These are phyloP conservation scores for Plecturocebus donacophilus DNA, from an alignment of 2,113 vertebrate species.

Conservation along the genomic window DNA sequence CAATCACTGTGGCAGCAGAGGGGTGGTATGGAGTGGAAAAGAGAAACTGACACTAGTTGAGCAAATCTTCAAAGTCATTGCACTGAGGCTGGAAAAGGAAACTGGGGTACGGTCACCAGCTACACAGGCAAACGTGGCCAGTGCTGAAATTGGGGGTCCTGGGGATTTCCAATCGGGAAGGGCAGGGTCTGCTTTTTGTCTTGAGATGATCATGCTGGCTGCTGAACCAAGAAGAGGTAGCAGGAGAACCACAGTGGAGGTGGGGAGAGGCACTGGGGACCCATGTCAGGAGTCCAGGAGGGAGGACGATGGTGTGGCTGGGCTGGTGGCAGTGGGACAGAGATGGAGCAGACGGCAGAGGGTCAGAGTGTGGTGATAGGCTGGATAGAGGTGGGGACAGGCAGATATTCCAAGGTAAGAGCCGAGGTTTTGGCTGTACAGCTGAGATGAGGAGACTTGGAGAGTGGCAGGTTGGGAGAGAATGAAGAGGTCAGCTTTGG, in stretches of 20 bases:
- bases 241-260: background rate
- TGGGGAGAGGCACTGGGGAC: rapidly evolving
- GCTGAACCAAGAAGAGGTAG: background rate
- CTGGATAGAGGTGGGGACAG: background rate
- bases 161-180: background rate
- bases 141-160: background rate
- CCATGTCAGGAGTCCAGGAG: rapidly evolving
- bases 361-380: background rate
- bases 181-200: background rate
- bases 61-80: background rate
- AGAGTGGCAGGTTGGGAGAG: background rate
- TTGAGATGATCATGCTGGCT: background rate
- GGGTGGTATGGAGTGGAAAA: background rate
- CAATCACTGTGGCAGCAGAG: background rate
- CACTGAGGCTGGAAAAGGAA: background rate
- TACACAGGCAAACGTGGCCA: background rate
- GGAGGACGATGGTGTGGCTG: rapidly evolving
- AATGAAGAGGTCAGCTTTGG: background rate
- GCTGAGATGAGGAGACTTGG: background rate
- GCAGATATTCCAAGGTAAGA: background rate
- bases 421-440: background rate
- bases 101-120: background rate
- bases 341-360: background rate
- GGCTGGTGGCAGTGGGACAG: background rate
- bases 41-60: background rate